These are phyloP conservation scores for Cryptocephalus moraei DNA, from an alignment of 2,888 invertebrate genomes.

Conservation along the genomic window DNA sequence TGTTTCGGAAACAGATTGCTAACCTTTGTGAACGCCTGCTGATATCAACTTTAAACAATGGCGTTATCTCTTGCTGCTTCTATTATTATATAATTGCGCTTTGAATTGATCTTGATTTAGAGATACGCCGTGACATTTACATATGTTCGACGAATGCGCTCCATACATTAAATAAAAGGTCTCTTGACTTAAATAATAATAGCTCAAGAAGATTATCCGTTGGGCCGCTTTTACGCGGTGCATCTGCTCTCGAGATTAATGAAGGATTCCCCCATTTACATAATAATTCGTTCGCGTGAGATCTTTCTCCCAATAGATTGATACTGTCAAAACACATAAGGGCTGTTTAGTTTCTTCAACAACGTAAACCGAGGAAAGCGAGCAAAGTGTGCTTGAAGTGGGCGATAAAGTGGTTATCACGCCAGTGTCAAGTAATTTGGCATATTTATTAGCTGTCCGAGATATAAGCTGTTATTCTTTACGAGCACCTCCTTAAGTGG, in stretches of 20 bases:
- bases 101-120: background rate
- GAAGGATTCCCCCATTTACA: no score
- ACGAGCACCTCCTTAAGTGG: conserved; percentile 20
- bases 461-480: conserved; percentile 22
- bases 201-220: no score
- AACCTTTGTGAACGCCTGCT: conserved; percentile 26
- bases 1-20: conserved; percentile 38
- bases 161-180: background rate
- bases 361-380: conserved; percentile 15
- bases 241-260: no score
- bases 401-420: conserved; percentile 24
- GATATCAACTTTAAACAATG: conserved; percentile 12
- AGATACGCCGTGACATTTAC: conserved; percentile 3
- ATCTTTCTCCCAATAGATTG: no score
- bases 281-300: no score
- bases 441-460: conserved; percentile 24
- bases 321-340: no score
- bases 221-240: no score
- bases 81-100: background rate
- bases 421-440: conserved; percentile 25
- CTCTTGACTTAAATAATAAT: no score
- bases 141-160: conserved; percentile 1
- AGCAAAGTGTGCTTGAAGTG: conserved; percentile 11
- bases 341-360: background rate
- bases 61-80: background rate